Percentiles rank a stretch among this genome's conserved stretches.
phyloP scores from a whole-genome alignment of 2,888 invertebrate genomes.

The Meghimatium bilineatum region DNA sequence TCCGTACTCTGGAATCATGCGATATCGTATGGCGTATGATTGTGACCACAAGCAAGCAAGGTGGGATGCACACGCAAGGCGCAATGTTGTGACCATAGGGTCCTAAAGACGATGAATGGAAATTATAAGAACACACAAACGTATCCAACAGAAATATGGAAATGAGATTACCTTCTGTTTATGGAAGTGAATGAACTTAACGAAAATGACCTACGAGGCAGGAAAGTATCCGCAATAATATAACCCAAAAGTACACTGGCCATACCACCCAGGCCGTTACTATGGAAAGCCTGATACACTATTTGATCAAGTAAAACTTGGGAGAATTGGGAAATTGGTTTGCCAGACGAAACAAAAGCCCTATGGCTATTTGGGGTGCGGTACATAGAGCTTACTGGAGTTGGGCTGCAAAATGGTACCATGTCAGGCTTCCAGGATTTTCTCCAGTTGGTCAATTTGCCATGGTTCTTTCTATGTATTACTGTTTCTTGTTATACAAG shows the following conservation, averaged over 20 bases:
- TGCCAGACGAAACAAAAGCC: conserved; percentile 88
- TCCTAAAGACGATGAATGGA: too few relatives aligned
- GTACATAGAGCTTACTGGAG: conserved; percentile 91
- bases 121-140: too few relatives aligned
- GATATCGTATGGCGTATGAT: too few relatives aligned
- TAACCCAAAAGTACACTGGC: conserved; percentile 92
- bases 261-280: conserved; percentile 93
- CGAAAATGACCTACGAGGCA: conserved; percentile 36
- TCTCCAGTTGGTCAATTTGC: conserved; percentile 88
- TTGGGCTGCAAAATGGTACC: conserved; percentile 92
- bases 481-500: conserved; percentile 88
- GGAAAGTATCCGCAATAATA: conserved; percentile 89
- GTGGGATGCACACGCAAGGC: too few relatives aligned
- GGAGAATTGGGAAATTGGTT: conserved; percentile 90
- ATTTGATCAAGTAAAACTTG: conserved; percentile 90
- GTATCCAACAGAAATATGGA: too few relatives aligned
- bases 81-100: too few relatives aligned
- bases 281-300: conserved; percentile 96
- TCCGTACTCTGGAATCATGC: too few relatives aligned
- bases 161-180: neutral
- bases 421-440: conserved; percentile 85
- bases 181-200: conserved; percentile 21
- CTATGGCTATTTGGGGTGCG: conserved; percentile 83
- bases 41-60: too few relatives aligned
- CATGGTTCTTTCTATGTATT: conserved; percentile 84